A percentile compares a stretch with the other conserved stretches of the same genome.
These are phyloP conservation scores for Zosterops lateralis DNA, from an alignment of 2,113 vertebrate species.

Conservation along the genomic window DNA sequence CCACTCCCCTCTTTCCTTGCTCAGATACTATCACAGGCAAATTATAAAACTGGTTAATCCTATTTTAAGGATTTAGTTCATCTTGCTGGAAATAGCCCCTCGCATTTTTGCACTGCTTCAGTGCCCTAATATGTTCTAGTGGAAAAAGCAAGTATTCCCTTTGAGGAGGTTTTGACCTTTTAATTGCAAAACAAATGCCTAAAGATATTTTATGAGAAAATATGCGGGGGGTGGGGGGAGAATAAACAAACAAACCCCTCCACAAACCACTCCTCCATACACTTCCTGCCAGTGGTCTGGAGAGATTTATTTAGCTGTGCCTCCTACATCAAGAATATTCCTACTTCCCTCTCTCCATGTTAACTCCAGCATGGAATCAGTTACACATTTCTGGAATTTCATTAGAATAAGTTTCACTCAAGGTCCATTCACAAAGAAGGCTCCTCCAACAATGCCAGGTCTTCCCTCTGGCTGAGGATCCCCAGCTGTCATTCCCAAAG, in stretches of 20 bases:
- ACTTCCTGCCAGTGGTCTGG: not conserved
- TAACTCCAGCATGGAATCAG: not conserved
- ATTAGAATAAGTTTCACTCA: not conserved
- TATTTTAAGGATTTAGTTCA: conserved; percentile 36
- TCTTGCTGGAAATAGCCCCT: conserved; percentile 36
- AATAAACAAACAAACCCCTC: not conserved
- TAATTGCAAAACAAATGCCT: conserved; percentile 62
- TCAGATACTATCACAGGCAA: conserved; percentile 20
- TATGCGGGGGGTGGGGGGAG: not conserved
- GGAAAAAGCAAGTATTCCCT: conserved; percentile 30
- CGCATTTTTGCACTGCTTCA: not conserved
- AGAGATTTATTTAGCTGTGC: not conserved
- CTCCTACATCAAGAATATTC: not conserved
- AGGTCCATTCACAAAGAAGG: not conserved
- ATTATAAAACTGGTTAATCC: conserved; percentile 16
- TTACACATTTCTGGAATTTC: not conserved
- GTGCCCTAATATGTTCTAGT: conserved; percentile 29
- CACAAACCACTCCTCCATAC: not conserved
- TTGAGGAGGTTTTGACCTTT: conserved; percentile 37
- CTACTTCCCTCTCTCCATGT: not conserved
- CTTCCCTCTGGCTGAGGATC: not conserved
- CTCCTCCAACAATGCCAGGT: not conserved
- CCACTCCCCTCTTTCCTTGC: not conserved
- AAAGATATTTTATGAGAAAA: conserved; percentile 37
- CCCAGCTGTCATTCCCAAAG: not conserved